Evolutionary conservation across 2,113 vertebrate species (phyloP).

Genomic region (Eira barbara): DNA sequence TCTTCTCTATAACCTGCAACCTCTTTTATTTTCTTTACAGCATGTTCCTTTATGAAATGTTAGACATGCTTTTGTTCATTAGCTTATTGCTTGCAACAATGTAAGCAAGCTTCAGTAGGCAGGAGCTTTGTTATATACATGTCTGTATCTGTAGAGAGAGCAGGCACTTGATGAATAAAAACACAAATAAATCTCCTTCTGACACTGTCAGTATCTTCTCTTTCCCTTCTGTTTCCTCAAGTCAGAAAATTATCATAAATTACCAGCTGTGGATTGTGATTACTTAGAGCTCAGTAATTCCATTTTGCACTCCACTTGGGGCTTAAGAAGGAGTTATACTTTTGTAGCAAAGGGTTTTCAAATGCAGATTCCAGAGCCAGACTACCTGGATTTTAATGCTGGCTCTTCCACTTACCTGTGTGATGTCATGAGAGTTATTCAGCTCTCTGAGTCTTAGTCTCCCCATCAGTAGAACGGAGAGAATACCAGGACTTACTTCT

Average conservation of each 20-base stretch:
- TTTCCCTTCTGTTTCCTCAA: neutral
- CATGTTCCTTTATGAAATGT: neutral
- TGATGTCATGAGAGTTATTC: neutral
- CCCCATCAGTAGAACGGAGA: neutral
- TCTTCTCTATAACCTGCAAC: neutral
- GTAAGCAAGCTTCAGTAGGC: neutral
- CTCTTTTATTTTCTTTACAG: neutral
- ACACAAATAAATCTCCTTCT: neutral
- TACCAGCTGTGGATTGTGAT: neutral
- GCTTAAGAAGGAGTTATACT: neutral
- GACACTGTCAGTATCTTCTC: neutral
- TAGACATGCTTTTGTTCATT: neutral
- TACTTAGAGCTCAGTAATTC: neutral
- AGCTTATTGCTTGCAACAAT: neutral
- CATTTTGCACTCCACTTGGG: neutral
- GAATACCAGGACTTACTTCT: neutral
- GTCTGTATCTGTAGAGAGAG: neutral
- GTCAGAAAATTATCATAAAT: neutral
- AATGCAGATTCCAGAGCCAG: neutral
- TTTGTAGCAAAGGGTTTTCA: neutral
- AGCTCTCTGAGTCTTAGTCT: neutral
- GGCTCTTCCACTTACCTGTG: neutral
- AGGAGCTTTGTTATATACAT: neutral
- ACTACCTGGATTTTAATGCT: neutral
- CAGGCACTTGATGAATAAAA: neutral